Base-by-base conservation (phyloP, 2,113 vertebrate genomes). In the Larimichthys polyactis region DNA sequence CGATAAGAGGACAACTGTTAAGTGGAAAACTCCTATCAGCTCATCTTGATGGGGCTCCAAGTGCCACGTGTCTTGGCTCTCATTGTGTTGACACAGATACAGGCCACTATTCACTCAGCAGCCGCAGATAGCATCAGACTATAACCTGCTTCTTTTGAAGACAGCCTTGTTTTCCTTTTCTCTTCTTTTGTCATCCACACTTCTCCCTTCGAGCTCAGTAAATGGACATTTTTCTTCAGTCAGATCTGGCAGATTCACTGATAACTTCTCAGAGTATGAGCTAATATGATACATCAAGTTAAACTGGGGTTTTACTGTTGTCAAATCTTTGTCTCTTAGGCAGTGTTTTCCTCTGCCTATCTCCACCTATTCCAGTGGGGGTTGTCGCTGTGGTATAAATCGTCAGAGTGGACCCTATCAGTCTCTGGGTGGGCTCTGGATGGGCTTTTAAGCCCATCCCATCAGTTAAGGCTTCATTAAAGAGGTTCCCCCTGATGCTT, bases 401-500 rank as follows among this genome's bases (percentile, higher is more conserved):
- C 79, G 75, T 70, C 86, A 71, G 69, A 82, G 87, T 81, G 88
- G 84, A 84, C 83, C 87, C 86, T 88, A 71, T 94, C 89, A 87
- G 87, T 90, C 51, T 91, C 75, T 91, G 93, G 92, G 91, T 93
- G 91, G 94, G 91, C 69, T 91, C 75, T 87, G 91, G 91, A 89
- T 91, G 89, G 93, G 89, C 93, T 95, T 94, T 93, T 52, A 93
- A 92, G 83, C 64, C 76, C 19, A 77, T 85, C 95, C 95, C 92
- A 96, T 96, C 95, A 95, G 95, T 95, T 96, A 95, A 96, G 94
- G 66, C 81, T 84, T 91, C 87, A 92, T 93, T 92, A 94, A 93
- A 94, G 88, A 82, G 87, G 70, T 69, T 87, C 84, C 85, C 87
- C 83, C 87, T 89, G 91, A 88, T 70, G 80, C 82, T 81, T 20